These are phyloP conservation scores for Autographa pulchrina DNA, from an alignment of 2,888 invertebrate genomes.

Conservation along the genomic window DNA sequence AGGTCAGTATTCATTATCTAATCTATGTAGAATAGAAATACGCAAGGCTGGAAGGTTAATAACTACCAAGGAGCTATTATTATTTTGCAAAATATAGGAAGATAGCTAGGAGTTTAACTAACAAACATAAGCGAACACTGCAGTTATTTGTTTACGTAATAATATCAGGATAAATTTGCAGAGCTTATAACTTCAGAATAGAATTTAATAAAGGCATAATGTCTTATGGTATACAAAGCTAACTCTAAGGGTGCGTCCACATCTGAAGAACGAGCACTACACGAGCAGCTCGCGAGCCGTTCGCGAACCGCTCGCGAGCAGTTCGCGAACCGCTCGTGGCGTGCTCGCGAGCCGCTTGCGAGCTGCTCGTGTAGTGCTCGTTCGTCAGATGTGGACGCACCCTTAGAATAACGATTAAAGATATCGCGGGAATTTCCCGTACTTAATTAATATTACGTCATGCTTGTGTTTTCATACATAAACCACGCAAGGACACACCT, in stretches of 20 bases:
- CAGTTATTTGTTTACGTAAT: neutral
- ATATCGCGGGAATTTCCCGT: constrained; percentile 26
- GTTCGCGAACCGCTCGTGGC: no score
- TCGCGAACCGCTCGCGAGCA: no score
- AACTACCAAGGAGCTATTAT: neutral
- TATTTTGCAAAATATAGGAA: constrained; percentile 1
- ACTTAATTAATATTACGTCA: constrained; percentile 37
- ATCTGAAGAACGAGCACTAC: no score
- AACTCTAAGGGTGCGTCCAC: no score
- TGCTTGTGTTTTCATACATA: constrained; percentile 32
- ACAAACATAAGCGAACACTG: neutral
- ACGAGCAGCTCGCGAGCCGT: no score
- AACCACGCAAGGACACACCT: constrained; percentile 27
- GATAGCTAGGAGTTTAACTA: neutral
- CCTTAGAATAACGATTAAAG: constrained; percentile 11
- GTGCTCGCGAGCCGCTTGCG: no score
- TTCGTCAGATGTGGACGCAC: no score
- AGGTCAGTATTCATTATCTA: constrained; percentile 3
- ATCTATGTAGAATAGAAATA: neutral
- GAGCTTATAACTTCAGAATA: neutral
- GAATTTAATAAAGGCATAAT: neutral
- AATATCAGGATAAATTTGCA: neutral
- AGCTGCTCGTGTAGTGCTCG: no score
- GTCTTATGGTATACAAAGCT: neutral
- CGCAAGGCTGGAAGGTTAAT: neutral